Percentiles rank a stretch among this genome's conserved stretches.
phyloP scores from a whole-genome alignment of 2,888 invertebrate species.

The Brachyptera risi region DNA sequence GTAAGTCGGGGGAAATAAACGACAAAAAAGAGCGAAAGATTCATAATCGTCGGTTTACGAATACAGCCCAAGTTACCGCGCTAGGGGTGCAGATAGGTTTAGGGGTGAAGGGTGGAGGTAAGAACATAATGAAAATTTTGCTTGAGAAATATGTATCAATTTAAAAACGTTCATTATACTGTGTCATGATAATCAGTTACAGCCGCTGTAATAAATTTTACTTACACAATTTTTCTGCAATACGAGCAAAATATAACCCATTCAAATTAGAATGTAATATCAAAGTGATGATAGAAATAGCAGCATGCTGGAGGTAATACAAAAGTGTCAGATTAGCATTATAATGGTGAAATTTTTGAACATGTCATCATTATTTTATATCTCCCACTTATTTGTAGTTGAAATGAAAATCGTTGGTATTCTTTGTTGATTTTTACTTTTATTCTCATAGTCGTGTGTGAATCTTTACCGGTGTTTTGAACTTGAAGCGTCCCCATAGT shows the following conservation, averaged over 20 bases:
- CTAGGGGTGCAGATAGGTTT: neutral
- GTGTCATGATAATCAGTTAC: neutral
- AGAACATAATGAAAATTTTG: conserved; percentile 27
- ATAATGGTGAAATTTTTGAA: no score
- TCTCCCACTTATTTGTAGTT: no score
- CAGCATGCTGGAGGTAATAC: no score
- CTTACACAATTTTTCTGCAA: conserved; percentile 1
- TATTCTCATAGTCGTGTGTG: no score
- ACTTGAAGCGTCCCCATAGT: no score
- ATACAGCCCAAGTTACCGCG: neutral
- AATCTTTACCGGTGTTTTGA: no score
- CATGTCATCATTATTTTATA: no score
- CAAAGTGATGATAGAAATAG: no score
- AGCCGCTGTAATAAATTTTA: neutral
- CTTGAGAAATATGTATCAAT: conserved; percentile 14
- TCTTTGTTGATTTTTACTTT: no score
- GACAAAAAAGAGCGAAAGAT: conserved; percentile 10
- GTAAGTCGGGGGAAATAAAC: neutral
- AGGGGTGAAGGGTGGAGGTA: neutral
- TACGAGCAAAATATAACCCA: neutral
- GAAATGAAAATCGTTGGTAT: no score
- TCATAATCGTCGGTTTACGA: conserved; percentile 1
- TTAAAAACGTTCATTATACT: neutral
- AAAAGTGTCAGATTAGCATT: no score
- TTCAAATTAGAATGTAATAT: conserved; percentile 10